Percentiles rank a stretch among this genome's conserved stretches.
Evolutionary conservation across 2,797 vertebrate genomes (phyloP).

Genomic region (Anguilla pacifica): DNA sequence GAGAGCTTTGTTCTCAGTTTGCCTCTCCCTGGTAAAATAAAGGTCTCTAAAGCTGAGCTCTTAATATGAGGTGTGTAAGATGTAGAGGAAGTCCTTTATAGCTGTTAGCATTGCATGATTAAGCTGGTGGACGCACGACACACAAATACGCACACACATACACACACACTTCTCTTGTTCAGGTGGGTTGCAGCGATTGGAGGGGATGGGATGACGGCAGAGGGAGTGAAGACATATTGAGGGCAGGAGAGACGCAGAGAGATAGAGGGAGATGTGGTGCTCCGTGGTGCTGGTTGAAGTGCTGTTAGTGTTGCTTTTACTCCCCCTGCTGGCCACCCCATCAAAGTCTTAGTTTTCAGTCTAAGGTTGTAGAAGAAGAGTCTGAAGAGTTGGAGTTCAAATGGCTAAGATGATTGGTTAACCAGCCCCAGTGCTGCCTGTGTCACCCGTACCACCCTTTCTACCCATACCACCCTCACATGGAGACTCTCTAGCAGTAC

Average conservation of each 20-base stretch:
- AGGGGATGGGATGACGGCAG: background rate
- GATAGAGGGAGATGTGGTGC: background rate
- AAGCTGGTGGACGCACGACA: background rate
- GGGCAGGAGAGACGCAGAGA: background rate
- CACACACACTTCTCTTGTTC: background rate
- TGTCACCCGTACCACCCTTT: background rate
- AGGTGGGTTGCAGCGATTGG: background rate
- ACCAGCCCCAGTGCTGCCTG: background rate
- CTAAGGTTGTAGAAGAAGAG: background rate
- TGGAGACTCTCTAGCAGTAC: background rate
- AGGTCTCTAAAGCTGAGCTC: background rate
- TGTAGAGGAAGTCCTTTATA: background rate
- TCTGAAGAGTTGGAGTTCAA: background rate
- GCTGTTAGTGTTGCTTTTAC: background rate
- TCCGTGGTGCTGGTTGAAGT: background rate
- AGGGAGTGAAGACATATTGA: background rate
- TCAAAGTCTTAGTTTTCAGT: background rate
- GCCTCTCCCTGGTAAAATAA: background rate
- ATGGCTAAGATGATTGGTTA: too few species aligned
- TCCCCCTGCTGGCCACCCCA: conserved; percentile 1
- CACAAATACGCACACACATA: background rate
- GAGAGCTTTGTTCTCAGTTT: background rate
- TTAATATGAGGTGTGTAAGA: background rate
- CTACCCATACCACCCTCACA: background rate
- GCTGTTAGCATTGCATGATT: background rate